Conservation (phyloP, 2,888 invertebrate genomes). For the Leucophora obtusa region DNA sequence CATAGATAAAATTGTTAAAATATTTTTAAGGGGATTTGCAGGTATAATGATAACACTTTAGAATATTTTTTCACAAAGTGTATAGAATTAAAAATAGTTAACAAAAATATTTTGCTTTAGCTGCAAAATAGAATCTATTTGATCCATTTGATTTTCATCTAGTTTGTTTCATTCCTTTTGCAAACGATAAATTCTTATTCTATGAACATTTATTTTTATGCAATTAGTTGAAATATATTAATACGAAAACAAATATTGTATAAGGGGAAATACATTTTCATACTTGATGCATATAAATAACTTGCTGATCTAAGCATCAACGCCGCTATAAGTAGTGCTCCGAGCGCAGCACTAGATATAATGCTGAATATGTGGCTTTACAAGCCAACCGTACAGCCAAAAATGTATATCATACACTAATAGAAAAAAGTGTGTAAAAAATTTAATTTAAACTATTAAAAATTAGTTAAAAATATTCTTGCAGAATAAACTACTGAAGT, state of each 20-base stretch:
- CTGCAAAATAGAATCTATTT: neutral
- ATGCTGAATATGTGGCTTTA: too few species aligned
- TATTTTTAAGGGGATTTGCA: conserved; percentile 57
- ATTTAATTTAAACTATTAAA: too few species aligned
- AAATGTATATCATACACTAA: too few species aligned
- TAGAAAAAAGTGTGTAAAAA: too few species aligned
- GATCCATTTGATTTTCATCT: neutral
- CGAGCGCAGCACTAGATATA: too few species aligned
- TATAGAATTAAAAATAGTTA: neutral
- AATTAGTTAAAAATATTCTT: too few species aligned
- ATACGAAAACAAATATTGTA: neutral
- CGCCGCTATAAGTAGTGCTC: too few species aligned
- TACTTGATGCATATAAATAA: too few species aligned
- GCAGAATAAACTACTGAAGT: too few species aligned
- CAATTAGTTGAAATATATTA: neutral
- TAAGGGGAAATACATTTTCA: too few species aligned
- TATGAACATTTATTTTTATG: neutral
- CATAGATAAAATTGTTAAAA: conserved; percentile 44
- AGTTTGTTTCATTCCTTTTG: conserved; percentile 32
- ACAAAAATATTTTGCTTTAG: conserved; percentile 12
- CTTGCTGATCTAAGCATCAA: too few species aligned
- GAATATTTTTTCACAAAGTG: conserved; percentile 17
- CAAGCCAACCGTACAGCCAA: too few species aligned
- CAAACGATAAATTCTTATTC: conserved; percentile 58
- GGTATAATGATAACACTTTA: conserved; percentile 57